These are phyloP conservation scores for Apomyelois bistriatella DNA, from an alignment of 2,888 invertebrate genomes.

Conservation along the genomic window DNA sequence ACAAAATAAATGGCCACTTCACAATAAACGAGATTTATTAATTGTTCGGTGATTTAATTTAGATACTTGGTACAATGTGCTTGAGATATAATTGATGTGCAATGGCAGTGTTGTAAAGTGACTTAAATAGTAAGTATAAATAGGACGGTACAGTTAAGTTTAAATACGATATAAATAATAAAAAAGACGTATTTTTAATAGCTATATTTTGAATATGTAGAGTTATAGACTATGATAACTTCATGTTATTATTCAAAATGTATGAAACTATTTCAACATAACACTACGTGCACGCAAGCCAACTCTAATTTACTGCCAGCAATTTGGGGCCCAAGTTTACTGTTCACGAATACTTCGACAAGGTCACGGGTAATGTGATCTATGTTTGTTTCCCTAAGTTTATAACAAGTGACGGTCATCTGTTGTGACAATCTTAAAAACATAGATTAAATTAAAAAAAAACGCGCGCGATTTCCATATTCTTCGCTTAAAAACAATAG, in stretches of 20 bases:
- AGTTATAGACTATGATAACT: too few species aligned
- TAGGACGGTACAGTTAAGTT: neutral
- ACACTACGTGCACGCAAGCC: constrained; percentile 32
- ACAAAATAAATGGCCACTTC: constrained; percentile 66
- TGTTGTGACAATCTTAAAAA: neutral
- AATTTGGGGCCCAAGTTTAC: neutral
- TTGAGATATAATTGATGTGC: constrained; percentile 8
- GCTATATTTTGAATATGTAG: too few species aligned
- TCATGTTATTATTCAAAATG: too few species aligned
- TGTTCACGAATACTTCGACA: neutral
- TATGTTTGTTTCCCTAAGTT: neutral
- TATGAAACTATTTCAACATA: neutral
- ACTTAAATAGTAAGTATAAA: neutral
- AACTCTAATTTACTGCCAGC: constrained; percentile 33
- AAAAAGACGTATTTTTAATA: too few species aligned
- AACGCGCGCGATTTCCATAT: too few species aligned
- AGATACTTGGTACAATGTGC: neutral
- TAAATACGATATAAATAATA: too few species aligned
- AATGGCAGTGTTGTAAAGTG: neutral
- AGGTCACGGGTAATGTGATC: constrained; percentile 4
- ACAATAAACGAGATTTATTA: constrained; percentile 71
- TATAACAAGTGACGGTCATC: constrained; percentile 5
- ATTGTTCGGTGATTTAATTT: constrained; percentile 31
- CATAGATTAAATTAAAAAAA: too few species aligned
- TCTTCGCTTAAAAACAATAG: too few species aligned